Base-by-base conservation (phyloP, 2,797 vertebrate genomes). In the Bovichtus diacanthus region DNA sequence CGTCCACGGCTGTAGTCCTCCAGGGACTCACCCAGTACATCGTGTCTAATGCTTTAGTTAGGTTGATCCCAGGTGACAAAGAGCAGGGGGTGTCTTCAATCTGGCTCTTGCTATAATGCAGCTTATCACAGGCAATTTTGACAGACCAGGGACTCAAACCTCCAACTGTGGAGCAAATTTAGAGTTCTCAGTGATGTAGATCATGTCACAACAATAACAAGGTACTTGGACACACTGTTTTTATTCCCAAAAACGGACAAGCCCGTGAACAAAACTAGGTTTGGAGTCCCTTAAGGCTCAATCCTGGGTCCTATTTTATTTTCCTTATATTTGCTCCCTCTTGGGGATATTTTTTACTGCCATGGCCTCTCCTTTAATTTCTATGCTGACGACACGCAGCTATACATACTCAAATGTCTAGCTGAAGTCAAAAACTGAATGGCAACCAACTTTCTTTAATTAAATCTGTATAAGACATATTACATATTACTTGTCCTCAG, bases 11-110 rank as follows among this genome's bases (percentile, higher is more conserved):
- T 1, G 72, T 79, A 0, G 93, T 93, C 39, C 95, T 95, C 95
- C 95, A 96, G 39, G 90, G 87, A 80, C 95, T 95, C 66, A 95
- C 91, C 95, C 95, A 95, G 76, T 88, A 66, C 85, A 93, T 89
- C 11, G 50, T 47, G 36, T 74, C 18, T 25, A 75, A 12, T 9
- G 81, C 34, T 70, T 60, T 55, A 4, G 23, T 43, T 0, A 31
- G 21, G 18, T 13, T 4, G 36, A 11, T 23, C 16, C 18, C 61
- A 3, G 66, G 25, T n/a, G 82, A 49, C 44, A 59, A 38, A 58
- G 76, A 53, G 67, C 18, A 11, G 44, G 49, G 31, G 9, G 6
- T 5, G 19, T 80, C 74, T 21, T 78, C 76, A 44, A 36, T 50
- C 44, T 54, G 70, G 46, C 9, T 71, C 18, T 56, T 55, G 39